Percentiles rank a stretch among this genome's conserved stretches.
Evolutionary conservation across 2,797 vertebrate genomes (phyloP).

Genomic region (Phylloscopus collybita): DNA sequence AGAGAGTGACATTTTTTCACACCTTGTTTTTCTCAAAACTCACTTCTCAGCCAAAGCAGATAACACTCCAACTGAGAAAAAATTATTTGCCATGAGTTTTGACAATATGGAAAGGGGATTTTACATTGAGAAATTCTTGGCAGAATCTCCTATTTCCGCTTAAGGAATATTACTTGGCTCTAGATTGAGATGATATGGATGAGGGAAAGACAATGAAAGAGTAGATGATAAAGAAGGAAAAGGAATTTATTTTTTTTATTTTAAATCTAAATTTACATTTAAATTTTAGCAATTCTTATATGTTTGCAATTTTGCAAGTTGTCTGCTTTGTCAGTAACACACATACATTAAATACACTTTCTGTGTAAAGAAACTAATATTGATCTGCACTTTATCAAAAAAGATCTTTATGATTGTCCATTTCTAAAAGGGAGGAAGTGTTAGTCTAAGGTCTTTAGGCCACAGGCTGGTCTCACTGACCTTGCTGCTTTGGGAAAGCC

Average conservation of each 20-base stretch:
- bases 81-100: neutral
- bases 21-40: constrained; percentile 5
- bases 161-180: neutral
- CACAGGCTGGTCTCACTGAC: neutral
- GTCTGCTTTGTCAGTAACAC: neutral
- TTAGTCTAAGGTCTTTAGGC: neutral
- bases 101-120: neutral
- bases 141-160: neutral
- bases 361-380: neutral
- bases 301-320: neutral
- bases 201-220: neutral
- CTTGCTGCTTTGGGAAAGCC: neutral
- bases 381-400: neutral
- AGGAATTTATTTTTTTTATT: neutral
- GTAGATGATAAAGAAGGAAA: neutral
- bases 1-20: constrained; percentile 22
- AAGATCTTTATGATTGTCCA: neutral
- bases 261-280: too few species aligned
- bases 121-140: neutral
- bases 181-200: neutral
- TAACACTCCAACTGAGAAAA: constrained; percentile 28
- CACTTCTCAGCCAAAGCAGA: constrained; percentile 21
- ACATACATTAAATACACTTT: neutral
- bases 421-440: neutral
- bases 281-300: neutral